Evolutionary conservation across 2,113 vertebrate species (phyloP), one percentile per base, ranked within the genome.

Genomic region (Macquaria australasica): DNA sequence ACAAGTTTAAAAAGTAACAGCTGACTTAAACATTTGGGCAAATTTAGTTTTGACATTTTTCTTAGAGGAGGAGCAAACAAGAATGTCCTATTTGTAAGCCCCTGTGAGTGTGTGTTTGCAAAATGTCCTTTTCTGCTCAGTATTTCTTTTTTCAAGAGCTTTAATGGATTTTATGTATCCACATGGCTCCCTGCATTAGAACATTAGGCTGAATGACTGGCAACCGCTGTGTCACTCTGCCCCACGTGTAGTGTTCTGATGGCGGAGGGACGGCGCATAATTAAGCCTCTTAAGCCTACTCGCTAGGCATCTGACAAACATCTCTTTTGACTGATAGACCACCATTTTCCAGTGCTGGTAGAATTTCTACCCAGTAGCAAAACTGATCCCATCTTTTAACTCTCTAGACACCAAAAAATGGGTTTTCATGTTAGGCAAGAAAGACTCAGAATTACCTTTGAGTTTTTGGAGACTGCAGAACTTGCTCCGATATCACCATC

Each of bases 151-250:
- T 59, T 73, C 66, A 50, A 77, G 78, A 86, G 89, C 86, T 83
- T 88, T 94, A 94, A 94, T 94, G 93, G 93, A 78, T 94, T 91
- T 88, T 88, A 70, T 94, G 91, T 77, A 91, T 89, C 90, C 91
- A 88, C 92, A 88, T 66, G 89, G 85, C 91, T 90, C 92, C 93
- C 92, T 91, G 83, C 93, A 91, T 94, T 87, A 88, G 92, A 90
- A 91, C 95, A 95, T 95, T 94, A 95, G 91, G 89, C 89, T 88
- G 92, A 94, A 95, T 90, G 92, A 93, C 87, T 93, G 89, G 86
- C 89, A 90, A 92, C 92, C 87, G 84, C 93, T 94, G 94, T 92
- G 91, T 93, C 77, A 86, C 92, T 93, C 81, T 87, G 93, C 92
- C 90, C 92, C 93, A 94, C 92, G 84, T 92, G 90, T 84, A 70